These are phyloP conservation scores for Silurus meridionalis DNA, from an alignment of 2,113 vertebrate genomes.

Conservation along the genomic window DNA sequence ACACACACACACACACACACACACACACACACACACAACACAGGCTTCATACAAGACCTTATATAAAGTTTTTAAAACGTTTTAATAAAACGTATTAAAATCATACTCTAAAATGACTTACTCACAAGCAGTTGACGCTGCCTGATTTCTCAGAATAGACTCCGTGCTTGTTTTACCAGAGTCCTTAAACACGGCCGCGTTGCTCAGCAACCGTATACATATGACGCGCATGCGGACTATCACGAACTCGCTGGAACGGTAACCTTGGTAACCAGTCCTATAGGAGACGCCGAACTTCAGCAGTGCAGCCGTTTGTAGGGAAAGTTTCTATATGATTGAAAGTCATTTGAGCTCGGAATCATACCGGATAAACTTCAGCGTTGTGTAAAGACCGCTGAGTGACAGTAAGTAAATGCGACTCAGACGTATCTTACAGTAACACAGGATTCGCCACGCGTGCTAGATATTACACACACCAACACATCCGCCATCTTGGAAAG, in stretches of 20 bases:
- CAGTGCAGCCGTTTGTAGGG: not conserved
- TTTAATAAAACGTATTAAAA: no score
- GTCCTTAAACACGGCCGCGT: not conserved
- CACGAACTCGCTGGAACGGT: not conserved
- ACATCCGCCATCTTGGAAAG: conserved; percentile 3
- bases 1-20: no score
- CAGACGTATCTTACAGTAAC: not conserved
- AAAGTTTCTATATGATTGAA: not conserved
- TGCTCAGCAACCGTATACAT: not conserved
- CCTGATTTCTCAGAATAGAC: no score
- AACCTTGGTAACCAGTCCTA: not conserved
- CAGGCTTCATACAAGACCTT: no score
- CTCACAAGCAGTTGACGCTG: no score
- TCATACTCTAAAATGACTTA: no score
- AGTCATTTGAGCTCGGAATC: not conserved
- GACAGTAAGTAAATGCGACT: not conserved
- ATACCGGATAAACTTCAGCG: not conserved
- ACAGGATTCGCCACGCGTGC: not conserved
- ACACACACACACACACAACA: not conserved
- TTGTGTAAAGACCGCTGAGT: not conserved
- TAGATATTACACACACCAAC: not conserved
- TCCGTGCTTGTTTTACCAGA: not conserved
- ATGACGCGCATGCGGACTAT: conserved; percentile 1
- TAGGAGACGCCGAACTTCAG: not conserved
- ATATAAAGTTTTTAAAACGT: no score